phyloP scores from a whole-genome alignment of 2,113 vertebrate species.

The Gadus chalcogrammus region DNA sequence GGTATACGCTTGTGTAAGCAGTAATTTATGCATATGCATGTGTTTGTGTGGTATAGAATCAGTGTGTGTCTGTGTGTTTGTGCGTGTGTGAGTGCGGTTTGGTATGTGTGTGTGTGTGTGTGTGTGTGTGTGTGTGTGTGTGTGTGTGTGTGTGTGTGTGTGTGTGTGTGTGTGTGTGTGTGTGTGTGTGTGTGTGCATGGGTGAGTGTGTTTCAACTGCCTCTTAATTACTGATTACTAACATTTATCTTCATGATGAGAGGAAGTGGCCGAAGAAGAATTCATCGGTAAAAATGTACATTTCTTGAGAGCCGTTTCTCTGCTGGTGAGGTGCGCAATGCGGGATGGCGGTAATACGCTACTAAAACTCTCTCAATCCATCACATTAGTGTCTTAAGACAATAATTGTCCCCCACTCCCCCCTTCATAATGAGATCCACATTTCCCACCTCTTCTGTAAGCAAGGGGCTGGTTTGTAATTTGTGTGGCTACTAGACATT shows the following conservation, averaged over 20 bases:
- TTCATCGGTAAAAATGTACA: conserved; percentile 23
- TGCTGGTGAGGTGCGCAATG: conserved; percentile 52
- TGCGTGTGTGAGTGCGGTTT: background rate
- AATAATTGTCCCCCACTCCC: conserved; percentile 45
- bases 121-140: too few relatives aligned
- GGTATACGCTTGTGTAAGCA: conserved; percentile 34
- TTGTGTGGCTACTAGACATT: too few relatives aligned
- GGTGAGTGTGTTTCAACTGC: background rate
- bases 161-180: conserved; percentile 26
- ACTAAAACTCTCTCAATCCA: conserved; percentile 57
- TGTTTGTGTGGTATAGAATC: background rate
- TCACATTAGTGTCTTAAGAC: conserved; percentile 48
- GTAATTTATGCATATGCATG: background rate
- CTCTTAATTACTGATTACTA: background rate
- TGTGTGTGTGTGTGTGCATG: background rate
- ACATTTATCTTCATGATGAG: background rate
- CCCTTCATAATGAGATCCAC: conserved; percentile 26
- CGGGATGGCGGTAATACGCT: conserved; percentile 47
- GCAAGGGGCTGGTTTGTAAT: conserved; percentile 17
- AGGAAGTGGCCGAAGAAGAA: background rate
- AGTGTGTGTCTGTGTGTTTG: conserved; percentile 26
- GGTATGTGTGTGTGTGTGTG: too few relatives aligned
- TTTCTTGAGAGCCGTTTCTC: conserved; percentile 39
- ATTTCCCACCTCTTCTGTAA: conserved; percentile 30
- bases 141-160: background rate